These are phyloP conservation scores for Stenodema calcarata DNA, from an alignment of 2,888 invertebrate species.

Conservation along the genomic window DNA sequence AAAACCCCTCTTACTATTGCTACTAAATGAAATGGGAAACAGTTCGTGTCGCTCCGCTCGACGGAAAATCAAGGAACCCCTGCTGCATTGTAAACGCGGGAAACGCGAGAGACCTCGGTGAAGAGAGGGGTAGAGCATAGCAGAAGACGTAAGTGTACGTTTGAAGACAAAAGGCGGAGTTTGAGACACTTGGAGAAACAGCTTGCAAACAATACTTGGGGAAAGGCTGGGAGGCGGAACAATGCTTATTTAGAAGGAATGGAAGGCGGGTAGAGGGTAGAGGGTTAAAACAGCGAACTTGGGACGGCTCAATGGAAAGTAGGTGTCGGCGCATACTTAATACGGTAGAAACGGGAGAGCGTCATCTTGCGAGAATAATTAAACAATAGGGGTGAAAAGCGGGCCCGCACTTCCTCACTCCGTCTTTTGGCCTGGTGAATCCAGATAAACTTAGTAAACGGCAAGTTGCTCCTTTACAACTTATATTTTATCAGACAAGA, in stretches of 20 bases:
- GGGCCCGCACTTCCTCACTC: constrained; percentile 8
- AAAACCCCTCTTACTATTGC: neutral
- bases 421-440: constrained; percentile 40
- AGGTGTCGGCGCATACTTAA: constrained; percentile 55
- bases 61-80: constrained; percentile 24
- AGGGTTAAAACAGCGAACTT: constrained; percentile 40
- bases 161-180: constrained; percentile 42
- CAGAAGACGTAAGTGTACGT: constrained; percentile 33
- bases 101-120: neutral
- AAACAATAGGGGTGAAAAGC: constrained; percentile 50
- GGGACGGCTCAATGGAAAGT: constrained; percentile 53
- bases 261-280: neutral
- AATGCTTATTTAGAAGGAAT: constrained; percentile 48
- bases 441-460: constrained; percentile 55
- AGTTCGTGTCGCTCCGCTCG: neutral
- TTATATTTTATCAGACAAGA: constrained; percentile 53
- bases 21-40: constrained; percentile 28
- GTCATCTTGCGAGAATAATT: constrained; percentile 55
- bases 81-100: constrained; percentile 35
- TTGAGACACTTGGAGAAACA: constrained; percentile 48
- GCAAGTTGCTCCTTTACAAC: constrained; percentile 54
- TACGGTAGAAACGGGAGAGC: constrained; percentile 36
- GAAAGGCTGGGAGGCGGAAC: constrained; percentile 29
- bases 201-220: constrained; percentile 49
- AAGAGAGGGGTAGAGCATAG: neutral